A percentile compares a stretch with the other conserved stretches of the same genome.
Conservation (phyloP, 2,888 invertebrate genomes). For the Drosophila atripex region DNA sequence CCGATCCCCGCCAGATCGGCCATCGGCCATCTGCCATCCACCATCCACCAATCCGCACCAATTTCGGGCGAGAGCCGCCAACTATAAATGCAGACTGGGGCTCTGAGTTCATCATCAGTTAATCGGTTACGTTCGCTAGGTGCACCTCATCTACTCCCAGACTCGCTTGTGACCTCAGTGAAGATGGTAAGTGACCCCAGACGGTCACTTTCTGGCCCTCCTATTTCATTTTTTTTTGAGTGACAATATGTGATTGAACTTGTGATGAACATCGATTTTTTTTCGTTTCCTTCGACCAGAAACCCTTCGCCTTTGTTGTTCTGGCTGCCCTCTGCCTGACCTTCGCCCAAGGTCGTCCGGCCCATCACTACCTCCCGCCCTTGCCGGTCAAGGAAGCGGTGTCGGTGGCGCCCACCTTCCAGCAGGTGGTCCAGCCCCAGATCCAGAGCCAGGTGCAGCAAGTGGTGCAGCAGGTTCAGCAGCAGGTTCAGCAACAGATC, state of each 20-base stretch:
- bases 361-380: slow-evolving; percentile 67
- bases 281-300: slow-evolving; percentile 49
- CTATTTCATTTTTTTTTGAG: slow-evolving; percentile 13
- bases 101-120: slow-evolving; percentile 71
- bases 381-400: slow-evolving; percentile 37
- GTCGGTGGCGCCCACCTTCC: slow-evolving; percentile 30
- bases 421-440: slow-evolving; percentile 42
- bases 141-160: slow-evolving; percentile 60
- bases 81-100: slow-evolving; percentile 74
- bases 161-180: slow-evolving; percentile 48
- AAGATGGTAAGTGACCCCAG: slow-evolving; percentile 74
- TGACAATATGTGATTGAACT: slow-evolving; percentile 11
- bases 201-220: neutral
- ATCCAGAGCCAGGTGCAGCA: slow-evolving; percentile 27
- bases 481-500: slow-evolving; percentile 34
- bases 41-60: slow-evolving; percentile 24
- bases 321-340: slow-evolving; percentile 42
- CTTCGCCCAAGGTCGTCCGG: slow-evolving; percentile 58
- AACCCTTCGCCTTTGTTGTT: slow-evolving; percentile 55
- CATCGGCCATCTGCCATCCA: neutral
- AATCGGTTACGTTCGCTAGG: slow-evolving; percentile 67
- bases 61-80: slow-evolving; percentile 32
- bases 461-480: slow-evolving; percentile 45
- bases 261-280: slow-evolving; percentile 18
- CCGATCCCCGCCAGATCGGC: neutral